phyloP scores from a whole-genome alignment of 2,113 vertebrate species.

The Protobothrops flavoviridis region DNA sequence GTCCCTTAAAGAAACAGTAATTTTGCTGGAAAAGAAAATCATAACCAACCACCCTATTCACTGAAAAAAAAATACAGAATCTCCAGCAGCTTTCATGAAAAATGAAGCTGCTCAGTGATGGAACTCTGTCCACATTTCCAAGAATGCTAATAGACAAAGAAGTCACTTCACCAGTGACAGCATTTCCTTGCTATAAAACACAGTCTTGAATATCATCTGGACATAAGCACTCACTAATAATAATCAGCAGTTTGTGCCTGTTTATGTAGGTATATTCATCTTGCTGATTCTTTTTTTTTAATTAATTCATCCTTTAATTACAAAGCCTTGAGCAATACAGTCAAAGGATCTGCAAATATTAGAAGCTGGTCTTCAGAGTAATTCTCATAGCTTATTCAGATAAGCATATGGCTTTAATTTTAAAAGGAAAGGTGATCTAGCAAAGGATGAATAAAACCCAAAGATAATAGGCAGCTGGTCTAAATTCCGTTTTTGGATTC shows the following conservation, averaged over 20 bases:
- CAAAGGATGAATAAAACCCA: slow-evolving; percentile 9
- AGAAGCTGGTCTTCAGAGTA: slow-evolving; percentile 24
- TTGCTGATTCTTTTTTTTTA: not conserved
- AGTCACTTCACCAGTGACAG: not conserved
- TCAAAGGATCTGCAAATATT: slow-evolving; percentile 18
- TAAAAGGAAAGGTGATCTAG: slow-evolving; percentile 5
- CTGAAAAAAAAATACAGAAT: not conserved
- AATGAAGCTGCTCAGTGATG: not conserved
- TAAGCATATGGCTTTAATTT: slow-evolving; percentile 21
- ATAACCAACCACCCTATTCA: too few species aligned
- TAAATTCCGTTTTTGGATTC: not conserved
- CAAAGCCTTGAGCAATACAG: slow-evolving; percentile 22
- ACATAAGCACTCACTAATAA: not conserved
- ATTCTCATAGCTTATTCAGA: slow-evolving; percentile 31
- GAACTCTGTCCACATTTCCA: not conserved
- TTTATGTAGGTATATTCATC: not conserved
- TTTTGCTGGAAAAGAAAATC: not conserved
- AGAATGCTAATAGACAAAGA: not conserved
- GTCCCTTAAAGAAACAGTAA: not conserved
- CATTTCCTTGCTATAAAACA: not conserved
- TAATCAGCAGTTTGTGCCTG: not conserved
- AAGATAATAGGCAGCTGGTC: slow-evolving; percentile 40
- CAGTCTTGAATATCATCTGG: not conserved
- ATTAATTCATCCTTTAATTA: not conserved
- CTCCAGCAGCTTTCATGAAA: not conserved